Conservation (phyloP, 2,113 vertebrate genomes). For the Edolisoma coerulescens region DNA sequence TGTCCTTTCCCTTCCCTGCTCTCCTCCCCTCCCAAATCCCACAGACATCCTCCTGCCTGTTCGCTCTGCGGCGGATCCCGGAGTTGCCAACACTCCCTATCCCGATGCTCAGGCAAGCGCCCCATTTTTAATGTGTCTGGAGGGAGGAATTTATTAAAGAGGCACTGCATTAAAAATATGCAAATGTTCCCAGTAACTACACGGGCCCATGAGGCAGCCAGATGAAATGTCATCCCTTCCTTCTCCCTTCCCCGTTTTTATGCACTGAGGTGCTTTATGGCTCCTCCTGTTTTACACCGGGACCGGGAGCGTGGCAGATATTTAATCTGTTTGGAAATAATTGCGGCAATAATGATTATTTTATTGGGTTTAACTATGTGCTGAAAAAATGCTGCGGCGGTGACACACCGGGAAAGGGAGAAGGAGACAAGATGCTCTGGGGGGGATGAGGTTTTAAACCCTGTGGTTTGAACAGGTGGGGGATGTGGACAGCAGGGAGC, state of each 20-base stretch:
- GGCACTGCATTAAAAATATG: constrained; percentile 64
- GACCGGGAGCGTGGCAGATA: constrained; percentile 54
- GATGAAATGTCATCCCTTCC: constrained; percentile 51
- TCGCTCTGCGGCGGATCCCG: not conserved
- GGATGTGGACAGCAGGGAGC: not conserved
- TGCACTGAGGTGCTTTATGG: constrained; percentile 52
- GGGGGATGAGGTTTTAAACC: not conserved
- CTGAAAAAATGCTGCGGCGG: not conserved
- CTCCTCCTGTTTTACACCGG: constrained; percentile 17
- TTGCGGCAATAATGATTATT: constrained; percentile 66
- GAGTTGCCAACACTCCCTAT: not conserved
- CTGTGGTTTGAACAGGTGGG: not conserved
- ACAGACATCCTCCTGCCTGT: not conserved
- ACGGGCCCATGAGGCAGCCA: constrained; percentile 32
- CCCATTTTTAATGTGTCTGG: constrained; percentile 41
- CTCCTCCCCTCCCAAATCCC: not conserved
- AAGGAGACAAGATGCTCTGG: not conserved
- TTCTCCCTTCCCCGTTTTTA: constrained; percentile 18
- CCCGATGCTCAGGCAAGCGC: not conserved
- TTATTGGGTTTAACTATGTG: constrained; percentile 51
- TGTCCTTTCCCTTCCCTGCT: not conserved
- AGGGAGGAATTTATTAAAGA: constrained; percentile 67
- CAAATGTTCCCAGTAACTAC: constrained; percentile 59
- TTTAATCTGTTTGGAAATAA: constrained; percentile 71
- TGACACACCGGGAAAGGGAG: not conserved